A percentile compares a stretch with the other conserved stretches of the same genome.
phyloP scores from a whole-genome alignment of 2,797 vertebrate genomes.

The Falco columbarius region DNA sequence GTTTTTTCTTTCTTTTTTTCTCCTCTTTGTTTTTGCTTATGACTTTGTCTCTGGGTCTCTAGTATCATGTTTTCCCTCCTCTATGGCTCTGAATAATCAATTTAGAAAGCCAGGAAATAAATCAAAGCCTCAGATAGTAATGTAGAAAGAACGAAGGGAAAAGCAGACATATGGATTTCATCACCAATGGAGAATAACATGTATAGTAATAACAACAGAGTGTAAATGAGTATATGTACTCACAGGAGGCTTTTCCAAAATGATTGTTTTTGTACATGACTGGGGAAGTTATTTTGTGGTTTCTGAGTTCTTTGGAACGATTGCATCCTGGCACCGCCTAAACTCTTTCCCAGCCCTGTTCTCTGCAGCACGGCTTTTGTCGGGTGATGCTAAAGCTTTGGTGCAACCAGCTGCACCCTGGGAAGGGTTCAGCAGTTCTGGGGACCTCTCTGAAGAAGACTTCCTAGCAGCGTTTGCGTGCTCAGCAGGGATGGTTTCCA shows the following conservation, averaged over 20 bases:
- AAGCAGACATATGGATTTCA: constrained; percentile 76
- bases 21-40: constrained; percentile 29
- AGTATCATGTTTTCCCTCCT: constrained; percentile 65
- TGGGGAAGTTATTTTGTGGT: constrained; percentile 64
- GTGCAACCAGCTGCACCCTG: neutral
- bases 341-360: constrained; percentile 12
- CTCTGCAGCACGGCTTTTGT: neutral
- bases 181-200: constrained; percentile 59
- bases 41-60: constrained; percentile 30
- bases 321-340: constrained; percentile 41
- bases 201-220: constrained; percentile 53
- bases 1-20: neutral
- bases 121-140: constrained; percentile 55
- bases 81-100: constrained; percentile 58
- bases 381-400: neutral
- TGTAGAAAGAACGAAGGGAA: constrained; percentile 35
- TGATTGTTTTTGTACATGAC: constrained; percentile 37
- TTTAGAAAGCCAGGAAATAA: constrained; percentile 59
- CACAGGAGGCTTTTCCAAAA: constrained; percentile 53
- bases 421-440: neutral
- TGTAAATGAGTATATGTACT: constrained; percentile 58
- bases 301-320: constrained; percentile 34
- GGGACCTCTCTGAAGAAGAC: neutral
- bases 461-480: neutral
- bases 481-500: neutral